Percentiles rank a stretch among this genome's conserved stretches.
Evolutionary conservation across 2,797 vertebrate species (phyloP).

Genomic region (Thalassophryne amazonica): DNA sequence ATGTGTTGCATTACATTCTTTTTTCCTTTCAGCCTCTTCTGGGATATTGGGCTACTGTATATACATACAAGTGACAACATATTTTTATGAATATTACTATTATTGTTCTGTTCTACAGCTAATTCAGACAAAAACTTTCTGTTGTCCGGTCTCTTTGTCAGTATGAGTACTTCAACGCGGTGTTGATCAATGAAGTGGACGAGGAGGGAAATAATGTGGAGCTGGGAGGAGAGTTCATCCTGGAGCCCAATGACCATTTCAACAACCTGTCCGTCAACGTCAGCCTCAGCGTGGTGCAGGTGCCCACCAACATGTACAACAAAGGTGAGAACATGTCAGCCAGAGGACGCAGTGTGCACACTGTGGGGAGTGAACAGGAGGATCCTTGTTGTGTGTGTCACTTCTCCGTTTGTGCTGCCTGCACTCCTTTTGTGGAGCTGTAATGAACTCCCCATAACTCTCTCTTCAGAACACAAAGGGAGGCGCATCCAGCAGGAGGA

Average conservation of each 20-base stretch:
- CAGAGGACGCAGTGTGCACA: too few relatives aligned
- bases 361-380: too few relatives aligned
- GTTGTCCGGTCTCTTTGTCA: conserved; percentile 55
- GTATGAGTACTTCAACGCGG: conserved; percentile 98
- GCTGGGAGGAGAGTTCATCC: conserved; percentile 91
- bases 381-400: conserved; percentile 51
- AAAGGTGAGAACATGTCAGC: conserved; percentile 65
- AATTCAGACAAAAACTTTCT: too few relatives aligned
- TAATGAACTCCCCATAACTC: conserved; percentile 70
- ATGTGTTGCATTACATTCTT: too few relatives aligned
- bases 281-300: conserved; percentile 95
- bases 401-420: conserved; percentile 20
- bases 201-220: conserved; percentile 92
- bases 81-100: not conserved
- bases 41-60: too few relatives aligned
- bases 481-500: conserved; percentile 42
- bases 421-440: conserved; percentile 62
- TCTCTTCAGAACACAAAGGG: conserved; percentile 65
- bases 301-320: conserved; percentile 98
- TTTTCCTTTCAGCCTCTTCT: too few relatives aligned
- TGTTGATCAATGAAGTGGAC: conserved; percentile 94
- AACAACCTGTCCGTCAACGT: conserved; percentile 95
- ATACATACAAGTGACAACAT: too few relatives aligned
- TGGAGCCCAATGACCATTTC: conserved; percentile 96
- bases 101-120: not conserved